These are phyloP conservation scores for Tympanoctomys barrerae DNA, from an alignment of 2,797 vertebrate genomes.

Conservation along the genomic window DNA sequence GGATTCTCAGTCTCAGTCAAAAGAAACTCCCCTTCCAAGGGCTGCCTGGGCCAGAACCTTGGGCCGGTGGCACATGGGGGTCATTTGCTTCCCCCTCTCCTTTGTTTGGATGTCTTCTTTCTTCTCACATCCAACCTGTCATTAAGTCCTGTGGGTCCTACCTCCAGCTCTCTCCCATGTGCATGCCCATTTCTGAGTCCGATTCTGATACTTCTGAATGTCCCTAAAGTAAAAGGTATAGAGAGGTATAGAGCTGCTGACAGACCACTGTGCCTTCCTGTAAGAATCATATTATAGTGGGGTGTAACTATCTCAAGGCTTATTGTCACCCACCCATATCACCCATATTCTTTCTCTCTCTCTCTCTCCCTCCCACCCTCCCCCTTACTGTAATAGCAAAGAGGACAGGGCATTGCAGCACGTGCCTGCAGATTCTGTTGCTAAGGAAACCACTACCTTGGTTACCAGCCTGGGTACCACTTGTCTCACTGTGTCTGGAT, in stretches of 20 bases:
- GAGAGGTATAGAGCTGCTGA: background rate
- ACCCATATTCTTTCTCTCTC: background rate
- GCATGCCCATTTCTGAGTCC: background rate
- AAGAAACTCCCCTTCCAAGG: background rate
- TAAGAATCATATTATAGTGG: fast-evolving
- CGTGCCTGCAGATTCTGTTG: slow-evolving; percentile 73
- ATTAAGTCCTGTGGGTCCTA: background rate
- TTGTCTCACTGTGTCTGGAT: slow-evolving; percentile 75
- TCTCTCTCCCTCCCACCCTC: background rate
- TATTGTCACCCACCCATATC: no score
- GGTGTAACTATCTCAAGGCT: background rate
- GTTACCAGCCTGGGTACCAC: slow-evolving; percentile 78
- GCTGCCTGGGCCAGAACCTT: background rate
- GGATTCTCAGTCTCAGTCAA: background rate
- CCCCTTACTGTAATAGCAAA: slow-evolving; percentile 21
- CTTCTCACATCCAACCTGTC: no score
- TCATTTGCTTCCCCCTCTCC: no score
- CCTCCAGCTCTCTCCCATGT: background rate
- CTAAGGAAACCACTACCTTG: slow-evolving; percentile 85
- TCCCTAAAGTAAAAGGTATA: background rate
- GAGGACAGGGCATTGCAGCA: slow-evolving; percentile 49
- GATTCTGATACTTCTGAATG: background rate
- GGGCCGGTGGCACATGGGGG: background rate
- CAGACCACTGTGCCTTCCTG: background rate
- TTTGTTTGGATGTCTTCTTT: no score